A percentile compares a stretch with the other conserved stretches of the same genome.
phyloP scores from a whole-genome alignment of 2,888 invertebrate species.

The Dynastes maya region DNA sequence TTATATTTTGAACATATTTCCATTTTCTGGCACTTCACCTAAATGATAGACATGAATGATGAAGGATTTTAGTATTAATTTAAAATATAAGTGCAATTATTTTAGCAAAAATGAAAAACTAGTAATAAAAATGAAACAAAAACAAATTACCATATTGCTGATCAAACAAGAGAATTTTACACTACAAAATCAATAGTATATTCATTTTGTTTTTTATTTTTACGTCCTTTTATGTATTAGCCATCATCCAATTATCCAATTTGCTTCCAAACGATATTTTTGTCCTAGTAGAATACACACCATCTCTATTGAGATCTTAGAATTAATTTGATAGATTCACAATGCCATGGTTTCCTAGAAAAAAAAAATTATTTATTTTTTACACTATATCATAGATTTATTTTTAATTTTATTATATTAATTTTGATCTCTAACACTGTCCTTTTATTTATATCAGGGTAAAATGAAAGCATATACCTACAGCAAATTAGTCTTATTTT shows the following conservation, averaged over 20 bases:
- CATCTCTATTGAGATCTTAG: not conserved
- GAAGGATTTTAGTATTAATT: slow-evolving; percentile 37
- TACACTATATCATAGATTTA: not conserved
- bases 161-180: too few relatives aligned
- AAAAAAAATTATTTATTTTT: slow-evolving; percentile 15
- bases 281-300: not conserved
- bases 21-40: not conserved
- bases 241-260: slow-evolving; percentile 48
- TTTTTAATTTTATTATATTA: not conserved
- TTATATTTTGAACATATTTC: slow-evolving; percentile 27
- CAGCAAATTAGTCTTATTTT: not conserved
- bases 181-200: not conserved
- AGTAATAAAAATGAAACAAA: not conserved
- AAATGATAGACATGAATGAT: slow-evolving; percentile 38
- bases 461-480: not conserved
- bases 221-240: not conserved
- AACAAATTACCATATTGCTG: not conserved
- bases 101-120: not conserved
- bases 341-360: not conserved
- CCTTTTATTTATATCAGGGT: slow-evolving; percentile 12
- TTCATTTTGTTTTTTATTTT: not conserved
- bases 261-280: slow-evolving; percentile 50
- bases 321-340: not conserved
- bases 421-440: slow-evolving; percentile 10
- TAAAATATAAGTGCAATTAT: slow-evolving; percentile 41